Base-by-base conservation (phyloP, 2,113 vertebrate species). In the Notiomystis cincta region DNA sequence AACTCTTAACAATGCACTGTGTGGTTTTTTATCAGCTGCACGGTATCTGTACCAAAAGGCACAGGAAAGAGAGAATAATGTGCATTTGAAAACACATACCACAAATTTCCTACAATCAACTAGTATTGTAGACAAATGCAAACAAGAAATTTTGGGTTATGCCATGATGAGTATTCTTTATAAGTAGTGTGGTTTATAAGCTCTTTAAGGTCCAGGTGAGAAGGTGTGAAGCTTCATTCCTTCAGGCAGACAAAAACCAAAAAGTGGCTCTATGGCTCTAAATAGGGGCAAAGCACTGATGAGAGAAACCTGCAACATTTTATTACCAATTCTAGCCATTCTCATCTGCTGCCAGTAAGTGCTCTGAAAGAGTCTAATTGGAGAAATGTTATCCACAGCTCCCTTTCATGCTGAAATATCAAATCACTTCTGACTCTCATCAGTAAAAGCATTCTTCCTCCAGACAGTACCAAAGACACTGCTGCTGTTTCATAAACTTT, bases 1-100 rank as follows among this genome's bases (percentile, higher is more conserved):
- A 97, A 96, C 86, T 88, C 76, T 86, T 77, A 94, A 89, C 22
- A 94, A 70, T 42, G 66, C 82, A 93, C 13, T 67, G 3, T 50
- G 51, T 45, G 83, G 38, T 75, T 69, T 93, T 94, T 60, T 67
- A 87, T 60, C 80, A 96, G 89, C 58, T 97, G 62, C 60, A 87
- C 31, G 40, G 38, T 37, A 94, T 30, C 90, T 96, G 60, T 85
- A 87, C 37, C 45, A 90, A 95, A 96, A 89, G 1, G 64, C 72
- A 81, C 7, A 66, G n/a, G 28, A 95, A 72, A 45, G 82, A 42
- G 22, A 50, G 7, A 92, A 89, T 56, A 90, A 3, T 87, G 79
- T n/a, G 30, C 62, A 75, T 61, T 12, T 35, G 48, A 75, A 88
- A 72, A 65, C 23, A 64, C 25, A 35, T 3, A 77, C 30, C 75